Evolutionary conservation across 2,888 invertebrate species (phyloP).

Genomic region (Apoda limacodes): DNA sequence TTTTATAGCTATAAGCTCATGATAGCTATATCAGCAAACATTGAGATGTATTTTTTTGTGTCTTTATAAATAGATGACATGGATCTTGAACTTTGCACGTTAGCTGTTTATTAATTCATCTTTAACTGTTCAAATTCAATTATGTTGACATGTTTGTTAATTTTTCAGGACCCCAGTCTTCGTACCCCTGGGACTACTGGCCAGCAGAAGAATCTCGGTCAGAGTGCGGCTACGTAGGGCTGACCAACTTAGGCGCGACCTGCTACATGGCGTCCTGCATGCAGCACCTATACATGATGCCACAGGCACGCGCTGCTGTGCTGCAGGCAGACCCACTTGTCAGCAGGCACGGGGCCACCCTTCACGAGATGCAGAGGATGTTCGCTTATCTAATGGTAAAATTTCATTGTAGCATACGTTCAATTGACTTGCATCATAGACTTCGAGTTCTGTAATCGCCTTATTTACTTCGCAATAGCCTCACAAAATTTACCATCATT

Average conservation of each 20-base stretch:
- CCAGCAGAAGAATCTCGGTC: constrained; percentile 95
- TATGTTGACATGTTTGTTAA: too few relatives aligned
- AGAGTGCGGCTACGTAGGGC: constrained; percentile 93
- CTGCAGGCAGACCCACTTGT: constrained; percentile 80
- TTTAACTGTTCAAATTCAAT: too few relatives aligned
- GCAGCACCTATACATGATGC: constrained; percentile 98
- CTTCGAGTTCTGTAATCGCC: neutral
- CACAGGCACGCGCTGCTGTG: constrained; percentile 88
- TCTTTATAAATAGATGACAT: too few relatives aligned
- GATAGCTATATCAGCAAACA: too few relatives aligned
- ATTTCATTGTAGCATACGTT: constrained; percentile 1
- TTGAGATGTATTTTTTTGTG: too few relatives aligned
- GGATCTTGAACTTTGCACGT: too few relatives aligned
- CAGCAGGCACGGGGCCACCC: constrained; percentile 83
- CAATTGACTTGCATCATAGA: too few relatives aligned
- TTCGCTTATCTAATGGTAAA: constrained; percentile 88
- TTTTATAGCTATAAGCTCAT: too few relatives aligned
- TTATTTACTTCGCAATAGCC: neutral
- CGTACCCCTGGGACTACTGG: constrained; percentile 98
- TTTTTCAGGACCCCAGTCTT: constrained; percentile 82
- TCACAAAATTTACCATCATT: too few relatives aligned
- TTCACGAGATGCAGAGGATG: constrained; percentile 93
- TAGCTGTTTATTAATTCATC: too few relatives aligned
- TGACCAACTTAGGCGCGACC: constrained; percentile 95
- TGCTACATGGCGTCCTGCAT: constrained; percentile 98